Base-by-base conservation (phyloP, 2,113 vertebrate species). In the Ophthalmolycus amberensis region DNA sequence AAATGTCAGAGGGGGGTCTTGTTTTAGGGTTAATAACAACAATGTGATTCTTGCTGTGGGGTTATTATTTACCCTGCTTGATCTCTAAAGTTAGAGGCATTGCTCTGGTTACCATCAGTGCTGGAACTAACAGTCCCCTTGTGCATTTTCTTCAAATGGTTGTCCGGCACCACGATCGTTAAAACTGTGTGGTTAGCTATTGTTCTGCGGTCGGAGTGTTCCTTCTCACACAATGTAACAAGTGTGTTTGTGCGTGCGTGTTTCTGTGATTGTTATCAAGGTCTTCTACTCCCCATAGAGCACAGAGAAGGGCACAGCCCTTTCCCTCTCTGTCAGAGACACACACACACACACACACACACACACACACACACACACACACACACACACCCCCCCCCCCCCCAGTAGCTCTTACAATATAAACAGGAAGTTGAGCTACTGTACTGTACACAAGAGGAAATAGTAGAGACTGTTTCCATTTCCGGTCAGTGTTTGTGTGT, bases 361-460 rank as follows among this genome's bases (percentile, higher is more conserved):
- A 63, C 42, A 62, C 52, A 25, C 70, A 62, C 42, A 75, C 44
- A 69, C 73, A 58, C 50, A 58, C 70, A 54, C 29, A 63, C 42
- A 62, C 52, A 25, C 70, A 62, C 42, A 75, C 44, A 69, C 73
- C n/a, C n/a, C n/a, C n/a, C n/a, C n/a, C n/a, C n/a, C n/a, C n/a
- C 9, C 52, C 60, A 79, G 78, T 25, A 71, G 75, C 72, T 70
- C 77, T 83, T 71, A 92, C 92, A 92, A 93, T 86, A 85, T 88
- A 87, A 89, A 90, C 84, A 92, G 93, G 93, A 95, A 93, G 77
- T 69, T 38, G 11, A 20, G 86, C 83, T 90, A 90, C 85, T 84
- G 89, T 84, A 88, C 78, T 77, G 56, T 73, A 74, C 81, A 90
- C 37, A 83, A 50, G 84, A 93, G 94, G 93, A 95, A 94, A 93